Conservation (phyloP, 2,113 vertebrate species). For the Bos javanicus region DNA sequence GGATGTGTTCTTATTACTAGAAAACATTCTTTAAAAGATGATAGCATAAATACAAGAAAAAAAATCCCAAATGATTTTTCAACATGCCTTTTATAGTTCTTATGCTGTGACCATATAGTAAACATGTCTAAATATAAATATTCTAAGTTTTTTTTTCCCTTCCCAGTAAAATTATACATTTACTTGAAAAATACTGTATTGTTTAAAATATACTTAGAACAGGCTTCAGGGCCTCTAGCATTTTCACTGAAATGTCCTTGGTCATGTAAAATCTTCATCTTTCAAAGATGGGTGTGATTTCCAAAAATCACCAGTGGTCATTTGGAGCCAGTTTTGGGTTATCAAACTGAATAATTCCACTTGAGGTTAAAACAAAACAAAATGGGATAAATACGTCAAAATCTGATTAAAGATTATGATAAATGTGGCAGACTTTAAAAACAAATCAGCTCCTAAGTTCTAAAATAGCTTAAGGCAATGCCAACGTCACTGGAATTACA, state of each 20-base stretch:
- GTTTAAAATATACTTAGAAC: slow-evolving; percentile 36
- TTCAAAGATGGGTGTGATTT: slow-evolving; percentile 24
- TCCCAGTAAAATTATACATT: neutral
- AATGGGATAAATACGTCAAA: neutral
- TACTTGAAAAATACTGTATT: neutral
- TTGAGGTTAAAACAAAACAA: slow-evolving; percentile 39
- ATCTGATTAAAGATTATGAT: neutral
- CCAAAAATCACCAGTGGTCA: neutral
- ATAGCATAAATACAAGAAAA: neutral
- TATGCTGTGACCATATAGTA: neutral
- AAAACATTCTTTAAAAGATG: neutral
- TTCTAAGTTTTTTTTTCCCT: neutral
- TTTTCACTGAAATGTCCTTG: slow-evolving; percentile 1
- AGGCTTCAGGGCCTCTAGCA: neutral
- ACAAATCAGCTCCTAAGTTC: slow-evolving; percentile 16
- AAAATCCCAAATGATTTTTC: neutral
- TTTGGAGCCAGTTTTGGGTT: neutral
- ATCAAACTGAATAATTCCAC: slow-evolving; percentile 3
- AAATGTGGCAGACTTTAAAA: slow-evolving; percentile 33
- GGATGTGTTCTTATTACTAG: neutral
- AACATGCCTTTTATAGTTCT: slow-evolving; percentile 12
- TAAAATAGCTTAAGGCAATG: neutral
- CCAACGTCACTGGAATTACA: neutral
- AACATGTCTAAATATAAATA: slow-evolving; percentile 3
- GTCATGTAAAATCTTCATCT: neutral